Base-by-base conservation (phyloP, 2,888 invertebrate species). In the Petrophora chlorosata region DNA sequence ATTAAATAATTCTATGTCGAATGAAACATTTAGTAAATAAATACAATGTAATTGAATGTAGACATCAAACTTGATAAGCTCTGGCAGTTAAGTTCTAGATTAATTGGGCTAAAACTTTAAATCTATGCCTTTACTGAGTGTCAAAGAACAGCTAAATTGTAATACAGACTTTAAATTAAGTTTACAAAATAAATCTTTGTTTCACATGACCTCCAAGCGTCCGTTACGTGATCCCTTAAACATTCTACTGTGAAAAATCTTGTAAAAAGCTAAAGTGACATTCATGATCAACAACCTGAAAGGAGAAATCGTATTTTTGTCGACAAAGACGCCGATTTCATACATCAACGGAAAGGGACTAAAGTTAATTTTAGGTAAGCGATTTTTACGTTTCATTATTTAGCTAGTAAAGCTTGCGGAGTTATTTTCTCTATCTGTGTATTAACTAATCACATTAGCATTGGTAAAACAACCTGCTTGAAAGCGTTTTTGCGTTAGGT, bases 171-270 rank as follows among this genome's bases (percentile, higher is more conserved):
- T 13, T 10, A 12, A 9, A n/a, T 43, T 17, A 39, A 39, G 36
- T 35, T 34, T 17, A 12, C 7, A 10, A 29, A 14, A 12, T 5
- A n/a, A 29, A 12, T 30, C 23, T 48, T 49, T 17, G 13, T 67
- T 61, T 14, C 59, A 71, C 68, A 23, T 14, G 70, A 70, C 36
- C 45, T 70, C 8, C 41, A 38, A 25, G 50, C 43, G 5, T 67
- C 39, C 53, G 65, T 3, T 59, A 53, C 26, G 47, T 70, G n/a
- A 52, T 2, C 73, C 49, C 49, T 5, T 78, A 74, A 53, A 69
- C 76, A 45, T 63, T 74, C 10, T 79, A 79, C 48, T 75, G 76
- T 51, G 68, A 70, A 23, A 67, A 70, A 55, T 36, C 47, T 9
- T 65, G 65, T 15, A 70, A n/a, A 63, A 63, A 15, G 51, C 75